Base-by-base conservation (phyloP, 2,888 invertebrate species). In the Caenorhabditis sp. region DNA sequence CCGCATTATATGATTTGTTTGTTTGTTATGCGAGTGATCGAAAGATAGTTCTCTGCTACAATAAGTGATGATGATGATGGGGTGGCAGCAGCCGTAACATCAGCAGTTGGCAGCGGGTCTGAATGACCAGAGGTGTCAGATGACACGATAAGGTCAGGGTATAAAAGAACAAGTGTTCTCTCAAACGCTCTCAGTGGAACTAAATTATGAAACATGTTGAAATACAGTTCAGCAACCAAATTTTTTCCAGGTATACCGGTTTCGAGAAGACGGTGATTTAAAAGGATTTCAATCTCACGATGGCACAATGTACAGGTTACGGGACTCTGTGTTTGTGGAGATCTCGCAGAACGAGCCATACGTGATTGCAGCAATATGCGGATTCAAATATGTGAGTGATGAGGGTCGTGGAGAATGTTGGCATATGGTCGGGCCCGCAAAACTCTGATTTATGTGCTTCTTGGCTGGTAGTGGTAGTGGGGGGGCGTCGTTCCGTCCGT, bases 361-460 rank as follows among this genome's bases (percentile, higher is more conserved):
- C 71, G 62, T 88, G 58, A 83, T 89, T 68, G 89, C 88, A 24
- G 82, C 80, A 28, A 84, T 89, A 56, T 64, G 77, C 51, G 71
- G 80, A 40, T 89, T 89, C 68, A 88, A 88, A 86, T 88, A 88
- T 87, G 89, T 89, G 64, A 78, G 88, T 88, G 62, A 47, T 64
- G 51, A 32, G 37, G 37, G 6, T 6, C 4, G 32, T 32, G 32
- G 32, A 9, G 55, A 37, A 58, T 79, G 78, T 51, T 51, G 64
- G 64, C 78, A 79, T 70, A 79, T 71, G 78, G 69, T 18, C 47
- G 11, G 18, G 40, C 40, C 9, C 40, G 40, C 32, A 32, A 4
- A 47, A 47, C 47, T 18, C 69, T 65, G 58, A 67, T 60, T 67
- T 37, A 53, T 67, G 13, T n/a, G 18, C 20, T n/a, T n/a, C n/a